phyloP scores from a whole-genome alignment of 2,888 invertebrate genomes.

The Osedax frankpressi region DNA sequence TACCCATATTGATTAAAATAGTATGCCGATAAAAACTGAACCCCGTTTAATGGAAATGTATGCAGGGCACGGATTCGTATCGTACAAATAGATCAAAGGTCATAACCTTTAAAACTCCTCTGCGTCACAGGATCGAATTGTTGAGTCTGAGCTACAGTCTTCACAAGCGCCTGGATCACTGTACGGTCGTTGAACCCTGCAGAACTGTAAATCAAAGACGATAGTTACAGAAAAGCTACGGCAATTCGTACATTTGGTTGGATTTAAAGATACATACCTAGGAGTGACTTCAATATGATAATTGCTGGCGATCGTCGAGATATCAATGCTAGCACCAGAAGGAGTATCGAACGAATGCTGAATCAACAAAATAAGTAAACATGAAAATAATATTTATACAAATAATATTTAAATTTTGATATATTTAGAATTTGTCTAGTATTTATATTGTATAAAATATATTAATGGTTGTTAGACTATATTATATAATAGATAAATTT shows the following conservation, averaged over 20 bases:
- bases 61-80: too few species aligned
- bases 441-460: too few species aligned
- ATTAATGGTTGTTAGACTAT: too few species aligned
- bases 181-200: constrained; percentile 85
- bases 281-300: constrained; percentile 73
- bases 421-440: too few species aligned
- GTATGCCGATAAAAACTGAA: too few species aligned
- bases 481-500: not conserved
- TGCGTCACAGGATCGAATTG: constrained; percentile 74
- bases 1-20: too few species aligned
- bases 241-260: not conserved
- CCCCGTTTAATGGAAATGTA: too few species aligned
- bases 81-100: too few species aligned
- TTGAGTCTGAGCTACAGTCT: constrained; percentile 88
- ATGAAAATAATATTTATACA: too few species aligned
- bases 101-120: constrained; percentile 82
- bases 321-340: constrained; percentile 77
- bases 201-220: constrained; percentile 56
- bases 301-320: constrained; percentile 79
- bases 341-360: constrained; percentile 68
- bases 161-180: constrained; percentile 91
- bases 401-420: not conserved
- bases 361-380: too few species aligned
- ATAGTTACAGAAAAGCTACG: not conserved
- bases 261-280: constrained; percentile 36